These are phyloP conservation scores for Platycnemis pennipes DNA, from an alignment of 2,888 invertebrate species.

Conservation along the genomic window DNA sequence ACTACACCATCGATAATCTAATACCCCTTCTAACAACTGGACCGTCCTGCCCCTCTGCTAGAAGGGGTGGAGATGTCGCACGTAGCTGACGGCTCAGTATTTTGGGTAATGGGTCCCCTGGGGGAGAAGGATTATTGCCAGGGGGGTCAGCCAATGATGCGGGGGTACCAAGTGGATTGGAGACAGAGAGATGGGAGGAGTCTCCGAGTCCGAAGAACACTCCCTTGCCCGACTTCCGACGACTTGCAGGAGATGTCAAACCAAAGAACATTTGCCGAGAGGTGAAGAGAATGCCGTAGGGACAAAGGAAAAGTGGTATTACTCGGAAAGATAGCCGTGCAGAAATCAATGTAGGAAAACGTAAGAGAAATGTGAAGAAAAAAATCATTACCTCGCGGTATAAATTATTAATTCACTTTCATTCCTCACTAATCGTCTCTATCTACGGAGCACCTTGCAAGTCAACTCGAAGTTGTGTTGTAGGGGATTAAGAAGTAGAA, in stretches of 20 bases:
- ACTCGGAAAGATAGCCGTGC: too few species aligned
- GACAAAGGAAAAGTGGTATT: too few species aligned
- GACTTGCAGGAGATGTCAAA: neutral
- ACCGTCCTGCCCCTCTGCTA: neutral
- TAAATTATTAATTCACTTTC: too few species aligned
- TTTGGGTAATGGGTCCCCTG: slow-evolving; percentile 4
- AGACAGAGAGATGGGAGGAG: neutral
- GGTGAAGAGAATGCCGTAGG: neutral
- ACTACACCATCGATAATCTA: slow-evolving; percentile 9
- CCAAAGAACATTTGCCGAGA: neutral
- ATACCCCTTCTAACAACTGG: neutral
- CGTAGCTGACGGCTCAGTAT: neutral
- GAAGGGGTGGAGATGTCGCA: neutral
- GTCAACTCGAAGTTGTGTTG: too few species aligned
- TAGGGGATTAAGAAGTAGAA: too few species aligned
- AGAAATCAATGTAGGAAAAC: too few species aligned
- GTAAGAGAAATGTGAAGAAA: too few species aligned
- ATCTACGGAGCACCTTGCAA: too few species aligned
- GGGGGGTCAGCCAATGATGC: neutral
- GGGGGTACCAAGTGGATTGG: neutral
- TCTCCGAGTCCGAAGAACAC: neutral
- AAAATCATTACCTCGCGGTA: too few species aligned
- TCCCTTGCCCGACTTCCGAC: neutral
- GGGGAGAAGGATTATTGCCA: neutral
- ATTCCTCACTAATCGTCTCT: too few species aligned